phyloP scores from a whole-genome alignment of 2,113 vertebrate species.

The Tiliqua scincoides region DNA sequence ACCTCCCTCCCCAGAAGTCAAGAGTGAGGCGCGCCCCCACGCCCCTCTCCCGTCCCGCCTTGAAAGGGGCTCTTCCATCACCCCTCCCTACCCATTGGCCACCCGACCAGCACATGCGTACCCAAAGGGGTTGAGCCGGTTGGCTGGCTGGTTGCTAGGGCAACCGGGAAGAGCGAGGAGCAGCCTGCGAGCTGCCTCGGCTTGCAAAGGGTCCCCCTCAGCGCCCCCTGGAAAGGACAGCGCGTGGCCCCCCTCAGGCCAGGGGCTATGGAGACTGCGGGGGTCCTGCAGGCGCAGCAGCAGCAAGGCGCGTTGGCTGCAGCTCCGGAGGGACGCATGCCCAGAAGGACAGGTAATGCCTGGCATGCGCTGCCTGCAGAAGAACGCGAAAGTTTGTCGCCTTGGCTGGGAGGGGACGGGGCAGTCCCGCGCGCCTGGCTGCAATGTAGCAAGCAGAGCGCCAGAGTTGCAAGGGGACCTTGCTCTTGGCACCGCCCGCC shows the following conservation, averaged over 20 bases:
- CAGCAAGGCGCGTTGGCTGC: neutral
- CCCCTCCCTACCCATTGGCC: constrained; percentile 52
- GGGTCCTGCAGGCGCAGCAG: neutral
- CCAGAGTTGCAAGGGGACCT: neutral
- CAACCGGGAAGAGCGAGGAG: constrained; percentile 11
- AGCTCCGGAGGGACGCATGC: constrained; percentile 1
- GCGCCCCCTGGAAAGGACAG: constrained; percentile 22
- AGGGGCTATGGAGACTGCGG: constrained; percentile 25
- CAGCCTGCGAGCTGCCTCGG: neutral
- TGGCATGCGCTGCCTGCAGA: neutral
- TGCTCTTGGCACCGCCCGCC: no score
- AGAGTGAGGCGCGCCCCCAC: no score
- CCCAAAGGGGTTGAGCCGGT: constrained; percentile 24
- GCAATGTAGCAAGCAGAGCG: neutral
- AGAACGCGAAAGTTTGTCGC: constrained; percentile 40
- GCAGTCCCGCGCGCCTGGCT: neutral
- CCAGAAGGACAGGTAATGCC: neutral
- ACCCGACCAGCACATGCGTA: constrained; percentile 62
- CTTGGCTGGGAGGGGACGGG: neutral
- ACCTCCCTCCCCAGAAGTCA: no score
- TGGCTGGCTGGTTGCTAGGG: constrained; percentile 57
- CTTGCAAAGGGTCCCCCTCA: neutral
- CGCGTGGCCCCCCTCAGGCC: neutral
- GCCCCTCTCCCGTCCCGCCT: neutral
- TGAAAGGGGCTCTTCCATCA: neutral